A percentile compares a stretch with the other conserved stretches of the same genome.
phyloP scores from a whole-genome alignment of 2,888 invertebrate genomes.

The Pollenia angustigena region DNA sequence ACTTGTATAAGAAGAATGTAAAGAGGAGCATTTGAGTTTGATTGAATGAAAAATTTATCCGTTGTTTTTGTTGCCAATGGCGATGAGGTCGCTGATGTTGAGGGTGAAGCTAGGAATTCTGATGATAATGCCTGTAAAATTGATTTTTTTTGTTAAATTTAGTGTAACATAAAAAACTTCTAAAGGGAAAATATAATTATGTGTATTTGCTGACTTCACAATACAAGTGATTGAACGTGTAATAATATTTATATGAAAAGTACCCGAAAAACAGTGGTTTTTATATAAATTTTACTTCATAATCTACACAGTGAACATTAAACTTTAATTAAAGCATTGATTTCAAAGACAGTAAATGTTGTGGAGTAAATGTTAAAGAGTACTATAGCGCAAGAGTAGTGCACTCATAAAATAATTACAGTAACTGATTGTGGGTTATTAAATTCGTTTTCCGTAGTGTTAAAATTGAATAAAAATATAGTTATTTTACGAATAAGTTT shows the following conservation, averaged over 20 bases:
- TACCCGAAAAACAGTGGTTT: no score
- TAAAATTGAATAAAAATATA: no score
- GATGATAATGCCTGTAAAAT: conserved; percentile 23
- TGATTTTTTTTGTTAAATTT: conserved; percentile 60
- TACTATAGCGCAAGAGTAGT: no score
- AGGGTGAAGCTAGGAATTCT: conserved; percentile 9
- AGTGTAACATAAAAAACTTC: conserved; percentile 12
- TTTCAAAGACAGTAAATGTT: background rate
- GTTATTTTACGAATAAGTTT: no score
- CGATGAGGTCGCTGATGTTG: background rate
- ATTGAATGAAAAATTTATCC: conserved; percentile 76
- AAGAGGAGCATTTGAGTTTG: conserved; percentile 82
- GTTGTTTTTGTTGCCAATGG: conserved; percentile 65
- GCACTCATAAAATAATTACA: no score
- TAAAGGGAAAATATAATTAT: background rate
- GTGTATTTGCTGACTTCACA: no score
- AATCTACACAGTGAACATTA: conserved; percentile 3
- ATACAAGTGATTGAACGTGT: no score
- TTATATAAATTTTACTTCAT: no score
- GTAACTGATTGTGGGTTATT: no score
- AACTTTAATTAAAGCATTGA: conserved; percentile 26
- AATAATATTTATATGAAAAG: no score
- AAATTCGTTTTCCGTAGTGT: no score
- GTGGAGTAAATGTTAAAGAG: no score
- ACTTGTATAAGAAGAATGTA: conserved; percentile 89